Evolutionary conservation across 2,113 vertebrate genomes (phyloP).

Genomic region (Rhynchomys soricoides): DNA sequence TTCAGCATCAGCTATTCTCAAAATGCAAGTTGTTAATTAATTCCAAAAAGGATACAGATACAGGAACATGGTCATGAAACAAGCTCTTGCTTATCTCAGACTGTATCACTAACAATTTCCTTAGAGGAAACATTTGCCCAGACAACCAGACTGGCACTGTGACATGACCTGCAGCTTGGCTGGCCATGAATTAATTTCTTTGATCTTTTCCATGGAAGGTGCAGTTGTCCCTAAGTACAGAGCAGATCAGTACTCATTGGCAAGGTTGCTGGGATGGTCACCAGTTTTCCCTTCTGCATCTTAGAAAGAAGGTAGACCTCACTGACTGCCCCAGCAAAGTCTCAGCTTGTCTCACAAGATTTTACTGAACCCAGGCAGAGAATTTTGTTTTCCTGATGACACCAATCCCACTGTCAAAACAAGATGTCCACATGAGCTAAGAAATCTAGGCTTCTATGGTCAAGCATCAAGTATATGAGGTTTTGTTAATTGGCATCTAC

Average conservation of each 20-base stretch:
- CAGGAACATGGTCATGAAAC: conserved; percentile 25
- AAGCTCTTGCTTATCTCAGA: conserved; percentile 42
- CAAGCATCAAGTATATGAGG: not conserved
- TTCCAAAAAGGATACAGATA: not conserved
- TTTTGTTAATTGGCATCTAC: not conserved
- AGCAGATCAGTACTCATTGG: not conserved
- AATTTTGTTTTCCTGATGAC: not conserved
- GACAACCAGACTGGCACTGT: not conserved
- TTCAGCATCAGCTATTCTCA: conserved; percentile 69
- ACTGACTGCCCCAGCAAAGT: not conserved
- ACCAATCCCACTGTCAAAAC: not conserved
- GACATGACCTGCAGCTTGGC: not conserved
- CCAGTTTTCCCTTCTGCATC: not conserved
- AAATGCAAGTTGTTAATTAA: not conserved
- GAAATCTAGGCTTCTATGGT: not conserved
- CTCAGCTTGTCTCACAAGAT: not conserved
- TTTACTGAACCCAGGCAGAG: not conserved
- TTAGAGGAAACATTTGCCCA: conserved; percentile 34
- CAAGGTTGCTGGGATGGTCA: not conserved
- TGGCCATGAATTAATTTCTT: not conserved
- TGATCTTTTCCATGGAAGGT: not conserved
- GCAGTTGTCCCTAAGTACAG: not conserved
- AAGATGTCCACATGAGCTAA: not conserved
- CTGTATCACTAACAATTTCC: conserved; percentile 63
- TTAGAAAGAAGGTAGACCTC: not conserved